Evolutionary conservation across 2,888 invertebrate species (phyloP).

Genomic region (Zygaena filipendulae): DNA sequence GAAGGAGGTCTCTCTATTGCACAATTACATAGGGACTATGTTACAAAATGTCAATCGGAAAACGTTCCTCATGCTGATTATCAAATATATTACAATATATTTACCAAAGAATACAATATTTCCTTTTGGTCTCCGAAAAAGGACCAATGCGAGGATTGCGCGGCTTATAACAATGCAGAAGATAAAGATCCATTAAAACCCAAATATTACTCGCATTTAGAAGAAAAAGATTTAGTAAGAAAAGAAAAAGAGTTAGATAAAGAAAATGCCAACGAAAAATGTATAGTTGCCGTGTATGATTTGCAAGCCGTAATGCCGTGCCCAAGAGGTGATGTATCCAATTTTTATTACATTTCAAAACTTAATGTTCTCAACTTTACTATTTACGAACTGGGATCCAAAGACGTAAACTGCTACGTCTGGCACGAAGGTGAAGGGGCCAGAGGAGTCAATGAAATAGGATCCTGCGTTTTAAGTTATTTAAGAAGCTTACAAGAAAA

Average conservation of each 20-base stretch:
- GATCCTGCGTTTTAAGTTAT: slow-evolving; percentile 11
- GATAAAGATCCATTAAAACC: slow-evolving; percentile 7
- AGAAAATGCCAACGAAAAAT: slow-evolving; percentile 5
- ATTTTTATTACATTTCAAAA: slow-evolving; percentile 9
- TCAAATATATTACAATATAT: slow-evolving; percentile 15
- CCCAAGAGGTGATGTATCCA: slow-evolving; percentile 7
- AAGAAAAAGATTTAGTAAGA: slow-evolving; percentile 7
- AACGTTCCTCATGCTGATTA: slow-evolving; percentile 10
- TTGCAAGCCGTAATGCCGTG: slow-evolving; percentile 8
- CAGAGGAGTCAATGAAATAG: slow-evolving; percentile 12
- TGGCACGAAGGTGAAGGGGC: slow-evolving; percentile 11
- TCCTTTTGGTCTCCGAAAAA: slow-evolving; percentile 17
- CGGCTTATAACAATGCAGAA: slow-evolving; percentile 13
- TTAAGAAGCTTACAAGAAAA: slow-evolving; percentile 7
- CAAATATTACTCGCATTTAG: slow-evolving; percentile 7
- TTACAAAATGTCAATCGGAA: slow-evolving; percentile 14
- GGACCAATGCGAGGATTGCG: slow-evolving; percentile 18
- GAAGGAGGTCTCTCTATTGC: slow-evolving; percentile 21
- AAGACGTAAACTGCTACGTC: slow-evolving; percentile 5
- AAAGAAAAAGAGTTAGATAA: slow-evolving; percentile 7
- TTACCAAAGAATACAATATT: slow-evolving; percentile 15
- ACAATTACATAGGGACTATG: slow-evolving; percentile 20
- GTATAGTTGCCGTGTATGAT: slow-evolving; percentile 7
- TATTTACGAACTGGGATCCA: slow-evolving; percentile 3
- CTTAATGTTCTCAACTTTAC: slow-evolving; percentile 8